Evolutionary conservation across 2,113 vertebrate species (phyloP), one percentile per base, ranked within the genome.

Genomic region (Pristiophorus japonicus): DNA sequence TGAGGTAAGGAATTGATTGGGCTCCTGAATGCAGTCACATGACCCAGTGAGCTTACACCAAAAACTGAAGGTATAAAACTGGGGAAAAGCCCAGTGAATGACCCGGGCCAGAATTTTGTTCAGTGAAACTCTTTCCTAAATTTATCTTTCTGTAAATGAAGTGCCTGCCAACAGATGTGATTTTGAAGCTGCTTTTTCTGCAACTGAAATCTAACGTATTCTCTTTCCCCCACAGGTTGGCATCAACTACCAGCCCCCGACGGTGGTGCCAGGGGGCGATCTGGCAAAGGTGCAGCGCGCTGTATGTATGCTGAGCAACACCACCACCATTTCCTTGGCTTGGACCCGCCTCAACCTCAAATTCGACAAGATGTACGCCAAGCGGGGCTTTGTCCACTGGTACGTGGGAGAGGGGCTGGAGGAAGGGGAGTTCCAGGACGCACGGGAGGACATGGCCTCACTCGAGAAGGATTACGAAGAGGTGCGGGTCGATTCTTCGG

Each of bases 191-290:
- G 5, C 45, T 78, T 14, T 16, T 18, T 38, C 14, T 14, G n/a
- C 16, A 27, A 20, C 66, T 70, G 66, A 70, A 70, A 81, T 27
- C 22, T 42, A 51, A 88, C 3, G 2, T 5, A 24, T 70, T 51
- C 8, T 18, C 11, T 20, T 8, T n/a, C 34, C 10, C 73, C 73
- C n/a, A 55, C 27, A 95, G 78, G 95, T 90, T 55, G 95, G 95
- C 95, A 95, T 95, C 78, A 95, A 95, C 38, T 95, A 95, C 78
- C 95, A 85, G 78, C 78, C 95, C 11, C 95, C 95, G 42, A 95
- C 95, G 0, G 78, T 85, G 95, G 95, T 95, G 3, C 95, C 95
- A n/a, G 95, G 95, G 78, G 95, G 95, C 24, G 95, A 95, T 14
- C 95, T 95, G 67, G 95, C 70, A 4, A 95, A 95, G 95, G 95